Conservation (phyloP, 2,797 vertebrate species). For the Arnoldichthys spilopterus region DNA sequence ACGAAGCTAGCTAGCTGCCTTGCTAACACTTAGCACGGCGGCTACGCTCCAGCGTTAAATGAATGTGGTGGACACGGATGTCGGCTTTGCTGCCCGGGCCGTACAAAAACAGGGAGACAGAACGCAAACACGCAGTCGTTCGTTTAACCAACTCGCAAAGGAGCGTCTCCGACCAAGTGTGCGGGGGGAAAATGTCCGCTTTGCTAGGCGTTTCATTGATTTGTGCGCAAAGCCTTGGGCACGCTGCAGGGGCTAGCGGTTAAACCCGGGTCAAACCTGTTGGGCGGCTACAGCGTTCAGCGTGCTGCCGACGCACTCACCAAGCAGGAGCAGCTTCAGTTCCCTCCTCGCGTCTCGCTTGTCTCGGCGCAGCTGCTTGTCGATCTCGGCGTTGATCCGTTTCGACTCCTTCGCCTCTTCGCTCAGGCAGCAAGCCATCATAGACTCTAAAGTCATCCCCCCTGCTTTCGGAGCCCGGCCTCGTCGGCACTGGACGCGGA, state of each 20-base stretch:
- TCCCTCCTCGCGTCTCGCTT: conserved; percentile 94
- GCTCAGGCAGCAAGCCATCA: conserved; percentile 99
- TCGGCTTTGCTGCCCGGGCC: no score
- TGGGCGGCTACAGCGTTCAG: conserved; percentile 17
- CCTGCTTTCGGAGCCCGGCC: conserved; percentile 65
- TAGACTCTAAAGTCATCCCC: conserved; percentile 98
- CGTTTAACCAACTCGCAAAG: neutral
- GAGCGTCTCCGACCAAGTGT: neutral
- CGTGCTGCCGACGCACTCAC: conserved; percentile 71
- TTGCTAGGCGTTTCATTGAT: conserved; percentile 11
- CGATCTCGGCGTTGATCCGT: conserved; percentile 97
- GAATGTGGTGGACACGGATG: neutral
- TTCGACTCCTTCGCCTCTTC: conserved; percentile 99
- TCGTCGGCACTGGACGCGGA: conserved; percentile 44
- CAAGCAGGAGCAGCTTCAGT: conserved; percentile 93
- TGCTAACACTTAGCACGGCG: conserved; percentile 33
- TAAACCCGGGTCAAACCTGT: conserved; percentile 42
- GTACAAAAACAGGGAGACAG: no score
- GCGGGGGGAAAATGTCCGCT: neutral
- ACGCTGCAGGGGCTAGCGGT: neutral
- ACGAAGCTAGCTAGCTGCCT: conserved; percentile 32
- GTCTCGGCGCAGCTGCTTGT: conserved; percentile 96
- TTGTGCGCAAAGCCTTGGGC: neutral
- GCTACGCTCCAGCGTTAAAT: conserved; percentile 17
- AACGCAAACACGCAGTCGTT: no score